Conservation (phyloP, 2,888 invertebrate species). For the Drosophila fungiperda region DNA sequence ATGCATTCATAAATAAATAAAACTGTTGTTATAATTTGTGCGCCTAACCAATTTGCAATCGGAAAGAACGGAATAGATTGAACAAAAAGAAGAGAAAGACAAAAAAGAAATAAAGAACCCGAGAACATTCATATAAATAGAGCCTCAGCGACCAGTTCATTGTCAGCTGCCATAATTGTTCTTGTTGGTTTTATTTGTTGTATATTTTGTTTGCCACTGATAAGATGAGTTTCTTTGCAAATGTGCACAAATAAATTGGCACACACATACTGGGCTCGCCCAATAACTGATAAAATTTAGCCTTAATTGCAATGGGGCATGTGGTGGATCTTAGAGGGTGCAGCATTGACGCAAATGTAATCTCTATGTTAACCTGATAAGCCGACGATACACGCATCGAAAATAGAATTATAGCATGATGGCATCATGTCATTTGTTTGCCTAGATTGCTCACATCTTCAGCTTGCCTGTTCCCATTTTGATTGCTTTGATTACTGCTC, state of each 20-base stretch:
- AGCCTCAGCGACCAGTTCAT: not conserved
- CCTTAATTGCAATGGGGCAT: slow-evolving; percentile 20
- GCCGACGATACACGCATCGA: slow-evolving; percentile 27
- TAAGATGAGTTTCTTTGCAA: slow-evolving; percentile 25
- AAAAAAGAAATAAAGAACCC: not conserved
- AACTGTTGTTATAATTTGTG: slow-evolving; percentile 49
- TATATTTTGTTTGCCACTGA: slow-evolving; percentile 10
- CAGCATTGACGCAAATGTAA: slow-evolving; percentile 55
- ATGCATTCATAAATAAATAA: slow-evolving; percentile 16
- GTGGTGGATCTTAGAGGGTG: slow-evolving; percentile 13
- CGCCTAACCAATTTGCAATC: slow-evolving; percentile 29
- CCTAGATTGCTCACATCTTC: not conserved
- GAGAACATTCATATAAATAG: slow-evolving; percentile 4
- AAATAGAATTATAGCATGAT: slow-evolving; percentile 47
- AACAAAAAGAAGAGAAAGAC: not conserved
- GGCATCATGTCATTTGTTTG: not conserved
- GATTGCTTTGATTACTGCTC: slow-evolving; percentile 30
- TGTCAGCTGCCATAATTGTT: slow-evolving; percentile 12
- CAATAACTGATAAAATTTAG: slow-evolving; percentile 28
- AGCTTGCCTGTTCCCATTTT: slow-evolving; percentile 1
- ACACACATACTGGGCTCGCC: slow-evolving; percentile 22
- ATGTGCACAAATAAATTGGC: slow-evolving; percentile 13
- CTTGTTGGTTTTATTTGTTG: not conserved
- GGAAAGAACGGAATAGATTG: slow-evolving; percentile 6
- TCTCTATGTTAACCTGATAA: slow-evolving; percentile 43